phyloP scores from a whole-genome alignment of 2,113 vertebrate species.

The Coryphaenoides rupestris region DNA sequence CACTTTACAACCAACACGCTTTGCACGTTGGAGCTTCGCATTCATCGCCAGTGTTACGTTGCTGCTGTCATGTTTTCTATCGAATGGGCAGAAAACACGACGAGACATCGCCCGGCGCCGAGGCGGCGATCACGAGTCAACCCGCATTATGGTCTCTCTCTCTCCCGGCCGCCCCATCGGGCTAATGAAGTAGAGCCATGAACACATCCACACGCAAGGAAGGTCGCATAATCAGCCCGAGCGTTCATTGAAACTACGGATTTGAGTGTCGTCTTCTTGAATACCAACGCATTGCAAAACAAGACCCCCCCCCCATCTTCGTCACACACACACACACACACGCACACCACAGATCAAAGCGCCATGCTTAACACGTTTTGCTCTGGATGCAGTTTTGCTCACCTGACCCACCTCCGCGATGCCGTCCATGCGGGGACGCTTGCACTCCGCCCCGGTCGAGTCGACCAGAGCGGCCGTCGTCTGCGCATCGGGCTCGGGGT shows the following conservation, averaged over 20 bases:
- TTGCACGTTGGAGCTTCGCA: no score
- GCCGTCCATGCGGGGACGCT: constrained; percentile 76
- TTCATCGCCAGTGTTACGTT: no score
- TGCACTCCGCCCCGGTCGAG: constrained; percentile 73
- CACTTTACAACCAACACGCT: no score
- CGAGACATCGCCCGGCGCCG: no score
- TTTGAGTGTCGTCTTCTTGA: not conserved
- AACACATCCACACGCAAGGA: constrained; percentile 1
- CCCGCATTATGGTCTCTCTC: not conserved
- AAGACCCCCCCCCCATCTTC: no score
- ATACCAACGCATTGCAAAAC: no score
- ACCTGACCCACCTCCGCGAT: constrained; percentile 73
- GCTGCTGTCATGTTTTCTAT: no score
- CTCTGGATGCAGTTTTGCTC: constrained; percentile 29
- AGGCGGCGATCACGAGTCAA: constrained; percentile 8
- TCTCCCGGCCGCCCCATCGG: not conserved
- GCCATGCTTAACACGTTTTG: not conserved
- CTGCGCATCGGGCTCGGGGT: constrained; percentile 76
- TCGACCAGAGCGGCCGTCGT: constrained; percentile 64
- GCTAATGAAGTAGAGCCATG: not conserved
- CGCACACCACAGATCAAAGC: no score
- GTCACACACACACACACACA: no score
- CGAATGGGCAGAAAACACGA: no score
- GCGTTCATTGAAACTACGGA: not conserved
- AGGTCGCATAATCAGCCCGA: not conserved